A percentile compares a stretch with the other conserved stretches of the same genome.
Evolutionary conservation across 2,113 vertebrate genomes (phyloP).

Genomic region (Engraulis encrasicolus): DNA sequence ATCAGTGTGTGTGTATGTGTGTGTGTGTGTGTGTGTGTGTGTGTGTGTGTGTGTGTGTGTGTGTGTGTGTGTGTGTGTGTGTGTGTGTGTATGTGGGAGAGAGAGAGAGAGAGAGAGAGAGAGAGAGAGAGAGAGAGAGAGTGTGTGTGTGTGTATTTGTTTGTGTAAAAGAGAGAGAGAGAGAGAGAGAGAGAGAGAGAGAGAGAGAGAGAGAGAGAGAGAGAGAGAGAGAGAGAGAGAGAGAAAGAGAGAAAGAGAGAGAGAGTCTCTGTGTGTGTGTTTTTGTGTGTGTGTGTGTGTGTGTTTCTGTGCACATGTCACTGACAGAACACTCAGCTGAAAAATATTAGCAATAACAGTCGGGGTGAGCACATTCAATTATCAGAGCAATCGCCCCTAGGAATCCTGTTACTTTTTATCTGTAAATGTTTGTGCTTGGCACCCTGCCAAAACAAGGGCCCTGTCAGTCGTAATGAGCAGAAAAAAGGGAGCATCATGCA

Average conservation of each 20-base stretch:
- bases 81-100: neutral
- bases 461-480: neutral
- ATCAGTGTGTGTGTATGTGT: neutral
- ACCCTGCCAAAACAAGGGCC: neutral
- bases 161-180: too few species aligned
- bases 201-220: too few species aligned
- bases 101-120: too few species aligned
- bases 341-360: neutral
- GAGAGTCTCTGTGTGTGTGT: too few species aligned
- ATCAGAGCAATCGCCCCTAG: neutral
- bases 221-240: too few species aligned
- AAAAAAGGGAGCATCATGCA: neutral
- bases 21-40: neutral
- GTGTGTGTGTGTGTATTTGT: too few species aligned
- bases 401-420: neutral
- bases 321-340: neutral
- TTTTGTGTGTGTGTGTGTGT: neutral
- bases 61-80: neutral
- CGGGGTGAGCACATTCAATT: slow-evolving; percentile 1
- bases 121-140: too few species aligned
- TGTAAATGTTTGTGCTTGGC: neutral
- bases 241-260: too few species aligned
- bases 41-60: neutral
- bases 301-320: neutral
- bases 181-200: too few species aligned